These are phyloP conservation scores for Odocoileus virginianus DNA, from an alignment of 2,113 vertebrate genomes.

Conservation along the genomic window DNA sequence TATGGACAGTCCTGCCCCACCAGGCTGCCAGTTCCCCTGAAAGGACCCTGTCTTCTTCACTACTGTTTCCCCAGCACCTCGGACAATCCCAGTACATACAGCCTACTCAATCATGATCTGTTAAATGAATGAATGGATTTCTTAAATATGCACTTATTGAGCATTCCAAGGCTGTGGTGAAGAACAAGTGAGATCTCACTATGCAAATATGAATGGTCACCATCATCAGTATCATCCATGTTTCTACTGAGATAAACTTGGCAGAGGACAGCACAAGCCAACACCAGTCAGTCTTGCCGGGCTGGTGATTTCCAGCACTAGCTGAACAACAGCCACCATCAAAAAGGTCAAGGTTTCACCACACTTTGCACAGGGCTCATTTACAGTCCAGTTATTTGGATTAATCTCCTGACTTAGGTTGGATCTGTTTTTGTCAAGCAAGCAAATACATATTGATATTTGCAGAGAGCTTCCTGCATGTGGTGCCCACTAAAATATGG, in stretches of 20 bases:
- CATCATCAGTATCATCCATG: background rate
- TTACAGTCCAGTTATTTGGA: slow-evolving; percentile 56
- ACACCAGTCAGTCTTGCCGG: background rate
- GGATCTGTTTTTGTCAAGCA: slow-evolving; percentile 72
- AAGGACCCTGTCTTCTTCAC: background rate
- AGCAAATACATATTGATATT: slow-evolving; percentile 72
- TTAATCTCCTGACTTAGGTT: slow-evolving; percentile 58
- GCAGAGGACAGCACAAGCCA: background rate
- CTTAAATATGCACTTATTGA: background rate
- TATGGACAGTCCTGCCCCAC: background rate
- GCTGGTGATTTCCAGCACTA: background rate
- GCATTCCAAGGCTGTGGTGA: background rate
- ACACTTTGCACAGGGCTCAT: slow-evolving; percentile 39
- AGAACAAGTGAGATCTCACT: background rate
- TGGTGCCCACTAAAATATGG: slow-evolving; percentile 67
- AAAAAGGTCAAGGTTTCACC: slow-evolving; percentile 34
- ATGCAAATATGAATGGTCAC: background rate
- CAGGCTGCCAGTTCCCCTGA: background rate
- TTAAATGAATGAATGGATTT: background rate
- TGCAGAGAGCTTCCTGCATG: slow-evolving; percentile 60
- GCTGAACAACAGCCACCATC: background rate
- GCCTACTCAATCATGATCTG: background rate
- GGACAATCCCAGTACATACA: background rate
- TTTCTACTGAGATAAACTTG: background rate
- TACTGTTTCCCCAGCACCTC: background rate